Base-by-base conservation (phyloP, 2,888 invertebrate genomes). In the Ctenicera cuprea region DNA sequence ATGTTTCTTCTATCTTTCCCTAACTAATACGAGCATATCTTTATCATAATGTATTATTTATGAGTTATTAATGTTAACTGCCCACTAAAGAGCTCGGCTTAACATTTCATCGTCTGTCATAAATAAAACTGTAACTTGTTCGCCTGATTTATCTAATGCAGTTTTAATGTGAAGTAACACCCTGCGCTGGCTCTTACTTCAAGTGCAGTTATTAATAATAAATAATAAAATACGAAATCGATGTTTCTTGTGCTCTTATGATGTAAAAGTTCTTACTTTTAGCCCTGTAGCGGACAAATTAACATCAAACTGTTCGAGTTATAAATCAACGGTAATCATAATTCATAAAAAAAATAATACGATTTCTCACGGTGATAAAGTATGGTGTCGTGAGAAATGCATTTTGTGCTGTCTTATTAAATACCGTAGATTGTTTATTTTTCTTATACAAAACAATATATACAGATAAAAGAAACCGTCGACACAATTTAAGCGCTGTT, bases 31-130 rank as follows among this genome's bases (percentile, higher is more conserved):
- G 38, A 33, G 18, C 12, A 59, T 38, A 38, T 59, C 59, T 59
- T 38, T 59, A 59, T 59, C 59, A 38, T 63, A 63, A 63, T 52
- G 65, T 30, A 26, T 65, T 65, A 65, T 65, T 65, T 65, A 65
- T 52, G 52, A 50, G 33, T 37, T 65, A 65, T 65, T 65, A 63
- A 48, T 63, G 48, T 33, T 48, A 48, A 63, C 63, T 63, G 45
- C 63, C 63, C 63, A 63, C 63, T 63, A 65, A 65, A 65, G 65
- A 65, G 48, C 52, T 52, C 18, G 33, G 38, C 33, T 59, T 45
- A 52, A 20, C 65, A 52, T 65, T 38, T 65, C 65, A 65, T 65
- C 50, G 38, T n/a, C 33, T 50, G 65, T 65, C 52, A 50, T 65
- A 65, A 52, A 52, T 52, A 65, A 65, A 52, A 38, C 37, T 45